A percentile compares a stretch with the other conserved stretches of the same genome.
phyloP scores from a whole-genome alignment of 2,113 vertebrate species.

The Elephas maximus region DNA sequence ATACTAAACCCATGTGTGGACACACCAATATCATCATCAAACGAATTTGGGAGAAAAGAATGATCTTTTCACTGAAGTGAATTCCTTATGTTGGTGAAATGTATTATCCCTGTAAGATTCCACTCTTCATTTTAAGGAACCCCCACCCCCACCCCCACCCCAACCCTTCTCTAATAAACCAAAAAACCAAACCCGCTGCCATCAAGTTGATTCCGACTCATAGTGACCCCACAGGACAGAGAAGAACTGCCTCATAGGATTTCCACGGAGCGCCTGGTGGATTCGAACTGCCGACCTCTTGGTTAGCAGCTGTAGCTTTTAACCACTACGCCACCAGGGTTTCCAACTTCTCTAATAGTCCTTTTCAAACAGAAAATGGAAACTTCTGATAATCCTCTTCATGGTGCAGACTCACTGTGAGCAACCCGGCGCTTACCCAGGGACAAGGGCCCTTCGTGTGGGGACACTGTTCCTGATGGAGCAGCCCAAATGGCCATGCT shows the following conservation, averaged over 20 bases:
- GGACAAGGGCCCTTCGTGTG: fast-evolving
- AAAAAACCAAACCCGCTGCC: too few relatives aligned
- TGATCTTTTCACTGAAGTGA: neutral
- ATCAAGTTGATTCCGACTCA: too few relatives aligned
- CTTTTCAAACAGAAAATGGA: neutral
- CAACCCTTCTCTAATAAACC: too few relatives aligned
- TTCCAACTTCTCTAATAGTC: neutral
- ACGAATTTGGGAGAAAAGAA: fast-evolving
- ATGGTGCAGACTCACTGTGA: fast-evolving
- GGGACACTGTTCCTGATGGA: neutral
- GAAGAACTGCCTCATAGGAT: too few relatives aligned
- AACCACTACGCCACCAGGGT: too few relatives aligned
- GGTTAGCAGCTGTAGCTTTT: too few relatives aligned
- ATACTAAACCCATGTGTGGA: neutral
- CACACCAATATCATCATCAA: neutral
- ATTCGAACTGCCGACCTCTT: too few relatives aligned
- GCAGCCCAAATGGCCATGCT: fast-evolving
- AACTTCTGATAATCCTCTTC: neutral
- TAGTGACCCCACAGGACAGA: too few relatives aligned
- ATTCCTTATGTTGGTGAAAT: neutral
- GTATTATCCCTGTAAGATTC: neutral
- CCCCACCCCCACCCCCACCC: neutral
- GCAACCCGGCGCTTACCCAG: fast-evolving
- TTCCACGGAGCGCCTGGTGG: too few relatives aligned
- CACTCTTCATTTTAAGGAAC: neutral